Evolutionary conservation across 2,797 vertebrate species (phyloP).

Genomic region (Falco berigora): DNA sequence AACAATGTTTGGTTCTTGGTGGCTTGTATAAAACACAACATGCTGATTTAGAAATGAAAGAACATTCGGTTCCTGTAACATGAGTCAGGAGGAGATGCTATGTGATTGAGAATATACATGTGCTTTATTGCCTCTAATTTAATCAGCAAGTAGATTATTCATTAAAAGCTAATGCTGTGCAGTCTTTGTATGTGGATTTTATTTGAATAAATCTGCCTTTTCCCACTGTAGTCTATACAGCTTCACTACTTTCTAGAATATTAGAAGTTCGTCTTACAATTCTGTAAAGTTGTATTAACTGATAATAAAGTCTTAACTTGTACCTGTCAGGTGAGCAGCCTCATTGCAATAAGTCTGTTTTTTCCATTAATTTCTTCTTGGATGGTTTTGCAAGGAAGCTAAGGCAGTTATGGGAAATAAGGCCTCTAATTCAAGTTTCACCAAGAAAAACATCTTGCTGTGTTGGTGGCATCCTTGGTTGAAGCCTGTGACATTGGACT

Average conservation of each 20-base stretch:
- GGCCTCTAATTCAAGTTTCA: neutral
- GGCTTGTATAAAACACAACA: conserved; percentile 12
- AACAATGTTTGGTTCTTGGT: neutral
- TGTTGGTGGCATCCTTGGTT: neutral
- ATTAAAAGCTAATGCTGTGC: neutral
- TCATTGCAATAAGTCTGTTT: neutral
- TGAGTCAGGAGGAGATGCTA: conserved; percentile 4
- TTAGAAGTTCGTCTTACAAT: neutral
- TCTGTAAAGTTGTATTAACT: neutral
- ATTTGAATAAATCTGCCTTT: neutral
- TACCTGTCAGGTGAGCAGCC: neutral
- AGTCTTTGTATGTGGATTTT: neutral
- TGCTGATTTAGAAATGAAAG: neutral
- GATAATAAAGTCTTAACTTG: neutral
- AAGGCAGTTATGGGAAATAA: neutral
- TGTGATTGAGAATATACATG: neutral
- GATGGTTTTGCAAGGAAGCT: neutral
- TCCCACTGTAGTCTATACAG: neutral
- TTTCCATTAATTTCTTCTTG: neutral
- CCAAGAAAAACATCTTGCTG: neutral
- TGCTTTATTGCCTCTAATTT: conserved; percentile 27
- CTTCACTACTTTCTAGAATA: neutral
- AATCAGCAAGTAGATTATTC: conserved; percentile 9
- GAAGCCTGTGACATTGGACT: neutral
- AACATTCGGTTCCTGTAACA: conserved; percentile 18